phyloP scores from a whole-genome alignment of 2,113 vertebrate species.

The Crotophaga sulcirostris region DNA sequence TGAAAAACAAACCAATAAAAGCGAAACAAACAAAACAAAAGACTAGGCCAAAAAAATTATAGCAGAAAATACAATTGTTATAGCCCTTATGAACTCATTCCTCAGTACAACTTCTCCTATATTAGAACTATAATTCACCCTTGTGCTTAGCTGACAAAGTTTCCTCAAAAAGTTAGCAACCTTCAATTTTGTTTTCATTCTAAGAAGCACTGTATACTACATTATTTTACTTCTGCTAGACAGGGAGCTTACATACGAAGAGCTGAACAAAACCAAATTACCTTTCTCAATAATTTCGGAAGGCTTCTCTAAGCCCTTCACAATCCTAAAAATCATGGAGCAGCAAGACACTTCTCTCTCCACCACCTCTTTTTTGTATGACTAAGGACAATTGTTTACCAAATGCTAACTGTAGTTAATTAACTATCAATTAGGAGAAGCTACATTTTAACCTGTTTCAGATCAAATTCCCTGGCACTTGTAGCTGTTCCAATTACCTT shows the following conservation, averaged over 20 bases:
- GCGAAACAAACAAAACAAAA: background rate
- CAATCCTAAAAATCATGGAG: background rate
- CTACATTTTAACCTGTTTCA: slow-evolving; percentile 58
- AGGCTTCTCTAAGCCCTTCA: background rate
- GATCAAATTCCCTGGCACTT: background rate
- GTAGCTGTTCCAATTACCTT: background rate
- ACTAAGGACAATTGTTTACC: background rate
- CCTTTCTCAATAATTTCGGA: background rate
- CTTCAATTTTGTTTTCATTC: background rate
- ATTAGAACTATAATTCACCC: background rate
- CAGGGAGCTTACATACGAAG: background rate
- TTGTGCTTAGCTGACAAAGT: background rate
- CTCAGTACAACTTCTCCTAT: background rate
- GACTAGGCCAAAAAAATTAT: background rate
- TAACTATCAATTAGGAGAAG: slow-evolving; percentile 49
- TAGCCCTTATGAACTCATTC: background rate
- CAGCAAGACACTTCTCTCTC: background rate
- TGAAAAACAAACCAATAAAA: background rate
- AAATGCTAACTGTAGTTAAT: slow-evolving; percentile 37
- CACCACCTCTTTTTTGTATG: background rate
- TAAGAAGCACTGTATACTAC: background rate
- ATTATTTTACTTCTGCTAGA: background rate
- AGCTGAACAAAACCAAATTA: background rate
- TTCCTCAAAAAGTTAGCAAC: background rate
- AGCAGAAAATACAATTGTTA: background rate